Base-by-base conservation (phyloP, 2,888 invertebrate genomes). In the Dromius quadrimaculatus region DNA sequence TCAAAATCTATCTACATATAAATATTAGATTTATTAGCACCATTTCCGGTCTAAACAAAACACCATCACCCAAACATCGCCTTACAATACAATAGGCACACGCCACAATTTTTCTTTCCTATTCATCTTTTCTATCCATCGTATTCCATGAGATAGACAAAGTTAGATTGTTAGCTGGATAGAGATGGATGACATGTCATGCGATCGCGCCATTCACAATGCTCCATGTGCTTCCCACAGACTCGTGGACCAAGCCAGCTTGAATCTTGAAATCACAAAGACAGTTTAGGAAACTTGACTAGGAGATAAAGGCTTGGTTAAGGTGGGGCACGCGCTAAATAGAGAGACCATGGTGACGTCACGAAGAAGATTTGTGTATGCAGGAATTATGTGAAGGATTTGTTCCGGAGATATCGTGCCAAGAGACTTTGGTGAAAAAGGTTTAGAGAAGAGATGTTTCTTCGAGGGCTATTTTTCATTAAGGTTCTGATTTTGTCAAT, bases 301-400 rank as follows among this genome's bases (percentile, higher is more conserved):
- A 75, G 75, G 73, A 76, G 77, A 77, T 80, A 77, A 80, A 79
- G 81, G 81, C 80, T 81, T 81, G 81, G 81, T 77, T 76, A 80
- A 81, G 81, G 81, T 81, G 80, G 81, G 81, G 81, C 81, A 80
- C 81, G 79, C 79, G 80, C 78, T 80, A 76, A 36, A n/a, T 6
- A 77, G 76, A 76, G 76, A 76, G 76, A 75, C 64, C 74, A n/a
- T n/a, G 5, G 73, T 77, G 78, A 77, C 77, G 77, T 76, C 77
- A 76, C 75, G 74, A n/a, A 3, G n/a, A 2, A n/a, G n/a, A n/a
- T n/a, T n/a, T n/a, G n/a, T n/a, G n/a, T n/a, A n/a, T n/a, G n/a
- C n/a, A n/a, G n/a, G n/a, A n/a, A n/a, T n/a, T n/a, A n/a, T n/a
- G n/a, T n/a, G n/a, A n/a, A n/a, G n/a, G n/a, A n/a, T n/a, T n/a